Evolutionary conservation across 1,140 invertebrate genomes (phyloP), one percentile per base, ranked within the genome.

Genomic region (Drosophila trapezifrons): DNA sequence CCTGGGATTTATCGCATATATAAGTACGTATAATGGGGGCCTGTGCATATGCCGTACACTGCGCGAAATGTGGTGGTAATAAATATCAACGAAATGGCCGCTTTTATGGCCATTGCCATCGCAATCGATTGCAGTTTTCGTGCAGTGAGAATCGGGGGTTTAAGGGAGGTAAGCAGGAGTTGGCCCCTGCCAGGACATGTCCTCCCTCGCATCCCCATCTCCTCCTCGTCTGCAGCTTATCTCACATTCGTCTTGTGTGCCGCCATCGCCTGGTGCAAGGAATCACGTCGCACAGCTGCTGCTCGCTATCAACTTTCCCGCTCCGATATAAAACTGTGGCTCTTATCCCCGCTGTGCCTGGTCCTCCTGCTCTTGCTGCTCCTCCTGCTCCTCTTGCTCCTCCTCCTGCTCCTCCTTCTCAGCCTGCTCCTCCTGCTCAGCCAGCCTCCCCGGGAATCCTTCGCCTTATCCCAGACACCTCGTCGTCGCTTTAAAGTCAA

Each of bases 401-500:
- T 29, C 35, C 22, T 29, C 27, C 38, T 4, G 29, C 13, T 37
- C 38, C 35, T 35, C 52, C 38, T 37, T 4, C 20, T 29, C n/a
- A 10, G 22, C 12, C 9, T 9, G 29, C 7, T 29, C 35, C 22
- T 29, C 43, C 32, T 18, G 12, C 22, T 9, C n/a, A n/a, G n/a
- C n/a, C 54, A 17, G 1, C 7, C 7, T 4, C 29, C 29, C 3
- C 6, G 35, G 10, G 22, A 32, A 20, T 25, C 29, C 43, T 25
- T 43, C 32, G 22, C 32, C 51, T 9, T 29, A 37, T 38, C 35
- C n/a, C 25, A 52, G 71, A 66, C 60, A 80, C 72, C 66, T 64
- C 38, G 78, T 63, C 76, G 77, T 66, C 66, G 78, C 78, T 80
- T 76, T 79, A 81, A 79, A 81, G 76, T 79, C 78, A 81, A 81